Evolutionary conservation across 2,797 vertebrate species (phyloP).

Genomic region (Lindbergichthys nudifrons): DNA sequence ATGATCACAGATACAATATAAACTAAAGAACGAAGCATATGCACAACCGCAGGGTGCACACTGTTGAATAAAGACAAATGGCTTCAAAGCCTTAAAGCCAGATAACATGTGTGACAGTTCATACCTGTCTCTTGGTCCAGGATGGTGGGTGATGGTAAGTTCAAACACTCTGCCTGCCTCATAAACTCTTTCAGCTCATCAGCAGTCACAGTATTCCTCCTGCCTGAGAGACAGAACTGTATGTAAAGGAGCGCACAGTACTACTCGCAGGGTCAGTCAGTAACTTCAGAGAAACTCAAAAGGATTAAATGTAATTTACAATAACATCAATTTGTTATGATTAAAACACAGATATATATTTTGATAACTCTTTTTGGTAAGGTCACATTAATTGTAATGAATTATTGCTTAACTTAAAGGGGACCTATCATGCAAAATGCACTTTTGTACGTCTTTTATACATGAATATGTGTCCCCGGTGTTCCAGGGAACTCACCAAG

Average conservation of each 20-base stretch:
- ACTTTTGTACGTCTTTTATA: too few species aligned
- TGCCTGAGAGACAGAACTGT: constrained; percentile 51
- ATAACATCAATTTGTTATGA: neutral
- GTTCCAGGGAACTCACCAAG: too few species aligned
- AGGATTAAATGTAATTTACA: neutral
- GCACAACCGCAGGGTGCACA: neutral
- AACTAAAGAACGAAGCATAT: neutral
- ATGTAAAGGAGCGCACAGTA: neutral
- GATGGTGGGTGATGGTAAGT: constrained; percentile 34
- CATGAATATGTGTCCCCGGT: too few species aligned
- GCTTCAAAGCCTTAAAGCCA: neutral
- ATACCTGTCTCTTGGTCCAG: constrained; percentile 55
- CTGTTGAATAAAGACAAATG: neutral
- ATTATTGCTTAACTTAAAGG: too few species aligned
- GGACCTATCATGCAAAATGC: too few species aligned
- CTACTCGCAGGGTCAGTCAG: neutral
- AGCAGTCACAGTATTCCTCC: constrained; percentile 32
- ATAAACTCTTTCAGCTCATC: constrained; percentile 57
- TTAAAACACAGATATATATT: neutral
- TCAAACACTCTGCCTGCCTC: constrained; percentile 62
- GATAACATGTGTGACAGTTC: neutral
- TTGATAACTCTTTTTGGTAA: too few species aligned
- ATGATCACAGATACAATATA: neutral
- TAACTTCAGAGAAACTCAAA: neutral
- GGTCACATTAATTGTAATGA: too few species aligned